phyloP scores from a whole-genome alignment of 2,797 vertebrate genomes.

The Channa striata region DNA sequence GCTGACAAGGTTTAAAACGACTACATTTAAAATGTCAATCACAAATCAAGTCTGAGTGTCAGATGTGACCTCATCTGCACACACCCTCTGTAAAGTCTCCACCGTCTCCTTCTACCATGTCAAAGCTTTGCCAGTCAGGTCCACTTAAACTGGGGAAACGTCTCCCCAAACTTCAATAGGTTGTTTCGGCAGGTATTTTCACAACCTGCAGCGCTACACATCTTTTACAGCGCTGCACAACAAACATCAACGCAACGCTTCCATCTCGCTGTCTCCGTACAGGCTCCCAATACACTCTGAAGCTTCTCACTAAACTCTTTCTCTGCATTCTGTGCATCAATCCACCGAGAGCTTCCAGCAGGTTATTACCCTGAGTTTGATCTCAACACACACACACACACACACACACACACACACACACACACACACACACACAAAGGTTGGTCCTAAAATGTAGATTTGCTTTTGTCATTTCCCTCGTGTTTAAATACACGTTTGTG shows the following conservation, averaged over 20 bases:
- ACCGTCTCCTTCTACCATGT: not conserved
- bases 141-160: not conserved
- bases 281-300: not conserved
- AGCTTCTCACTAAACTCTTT: constrained; percentile 1
- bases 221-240: constrained; percentile 5
- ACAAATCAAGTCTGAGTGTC: not conserved
- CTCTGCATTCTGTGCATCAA: constrained; percentile 9
- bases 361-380: not conserved
- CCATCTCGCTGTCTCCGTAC: not conserved
- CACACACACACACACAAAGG: not conserved
- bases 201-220: constrained; percentile 8
- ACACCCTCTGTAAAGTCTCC: constrained; percentile 3
- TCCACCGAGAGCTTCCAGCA: constrained; percentile 14
- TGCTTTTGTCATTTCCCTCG: not conserved
- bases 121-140: not conserved
- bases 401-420: not conserved
- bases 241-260: constrained; percentile 2
- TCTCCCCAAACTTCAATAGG: constrained; percentile 32
- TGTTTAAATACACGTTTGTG: constrained; percentile 11
- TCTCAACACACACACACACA: constrained; percentile 3
- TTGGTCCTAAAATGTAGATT: not conserved
- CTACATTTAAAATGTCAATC: not conserved
- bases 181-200: constrained; percentile 11
- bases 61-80: not conserved
- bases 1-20: not conserved